Conservation (phyloP, 2,113 vertebrate species). For the Atractosteus spatula region DNA sequence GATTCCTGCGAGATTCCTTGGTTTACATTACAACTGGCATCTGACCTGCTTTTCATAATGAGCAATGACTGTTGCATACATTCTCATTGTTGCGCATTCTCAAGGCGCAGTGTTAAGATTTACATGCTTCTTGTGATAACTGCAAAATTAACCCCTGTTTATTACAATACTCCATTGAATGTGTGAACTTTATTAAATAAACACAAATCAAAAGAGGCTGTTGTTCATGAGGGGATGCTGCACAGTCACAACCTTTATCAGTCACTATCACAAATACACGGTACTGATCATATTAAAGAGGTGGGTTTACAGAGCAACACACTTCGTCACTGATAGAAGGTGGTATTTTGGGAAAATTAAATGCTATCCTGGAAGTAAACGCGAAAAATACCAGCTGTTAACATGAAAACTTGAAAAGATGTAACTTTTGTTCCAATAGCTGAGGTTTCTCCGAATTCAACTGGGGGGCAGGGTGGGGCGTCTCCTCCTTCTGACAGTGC, state of each 20-base stretch:
- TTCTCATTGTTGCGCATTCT: conserved; percentile 28
- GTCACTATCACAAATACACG: neutral
- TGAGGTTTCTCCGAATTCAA: no score
- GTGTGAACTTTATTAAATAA: conserved; percentile 57
- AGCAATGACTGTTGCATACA: conserved; percentile 35
- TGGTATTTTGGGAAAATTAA: no score
- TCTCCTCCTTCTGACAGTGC: no score
- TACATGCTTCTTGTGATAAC: conserved; percentile 19
- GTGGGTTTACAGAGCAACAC: no score
- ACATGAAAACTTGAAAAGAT: no score
- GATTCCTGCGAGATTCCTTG: conserved; percentile 34
- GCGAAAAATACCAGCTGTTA: no score
- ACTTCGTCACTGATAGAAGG: no score
- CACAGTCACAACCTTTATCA: conserved; percentile 26
- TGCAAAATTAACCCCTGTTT: conserved; percentile 24
- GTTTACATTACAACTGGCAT: conserved; percentile 47
- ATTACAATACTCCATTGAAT: conserved; percentile 42
- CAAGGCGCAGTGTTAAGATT: conserved; percentile 13
- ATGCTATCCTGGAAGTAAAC: no score
- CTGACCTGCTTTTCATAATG: conserved; percentile 21
- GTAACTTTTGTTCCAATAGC: no score
- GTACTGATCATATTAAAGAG: no score
- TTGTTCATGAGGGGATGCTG: conserved; percentile 32
- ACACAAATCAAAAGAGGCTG: conserved; percentile 26
- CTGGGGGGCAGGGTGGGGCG: no score